Percentiles rank a stretch among this genome's conserved stretches.
Evolutionary conservation across 2,113 vertebrate genomes (phyloP).

Genomic region (Ailurus styani): DNA sequence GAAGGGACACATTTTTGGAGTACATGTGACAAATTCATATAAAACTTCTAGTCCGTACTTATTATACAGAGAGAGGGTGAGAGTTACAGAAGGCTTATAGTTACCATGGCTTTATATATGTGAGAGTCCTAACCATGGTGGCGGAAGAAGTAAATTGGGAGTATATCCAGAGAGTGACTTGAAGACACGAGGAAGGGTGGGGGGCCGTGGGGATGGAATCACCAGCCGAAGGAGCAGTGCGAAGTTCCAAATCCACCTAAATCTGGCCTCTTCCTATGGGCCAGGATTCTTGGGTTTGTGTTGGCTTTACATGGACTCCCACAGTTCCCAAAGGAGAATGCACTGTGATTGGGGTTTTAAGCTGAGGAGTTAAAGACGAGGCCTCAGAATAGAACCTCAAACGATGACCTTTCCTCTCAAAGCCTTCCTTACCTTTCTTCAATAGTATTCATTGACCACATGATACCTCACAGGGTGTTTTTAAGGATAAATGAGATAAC

Average conservation of each 20-base stretch:
- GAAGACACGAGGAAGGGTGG: background rate
- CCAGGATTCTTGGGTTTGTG: background rate
- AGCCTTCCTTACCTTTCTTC: constrained; percentile 14
- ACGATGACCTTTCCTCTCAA: background rate
- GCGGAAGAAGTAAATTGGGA: background rate
- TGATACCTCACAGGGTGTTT: constrained; percentile 33
- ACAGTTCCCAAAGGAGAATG: background rate
- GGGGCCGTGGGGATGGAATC: background rate
- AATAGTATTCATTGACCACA: background rate
- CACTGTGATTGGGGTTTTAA: background rate
- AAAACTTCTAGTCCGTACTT: background rate
- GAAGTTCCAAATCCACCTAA: background rate
- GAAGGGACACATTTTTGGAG: background rate
- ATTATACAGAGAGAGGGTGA: background rate
- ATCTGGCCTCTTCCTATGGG: background rate
- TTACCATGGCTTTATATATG: background rate
- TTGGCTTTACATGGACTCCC: background rate
- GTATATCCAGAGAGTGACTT: background rate
- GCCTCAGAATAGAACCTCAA: background rate
- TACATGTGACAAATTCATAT: background rate
- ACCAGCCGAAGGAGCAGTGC: background rate
- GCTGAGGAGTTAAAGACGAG: background rate
- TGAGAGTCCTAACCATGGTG: background rate
- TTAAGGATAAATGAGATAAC: constrained; percentile 70
- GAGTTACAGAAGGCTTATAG: background rate